Conservation (phyloP, 2,797 vertebrate genomes). For the Aselliscus stoliczkanus region DNA sequence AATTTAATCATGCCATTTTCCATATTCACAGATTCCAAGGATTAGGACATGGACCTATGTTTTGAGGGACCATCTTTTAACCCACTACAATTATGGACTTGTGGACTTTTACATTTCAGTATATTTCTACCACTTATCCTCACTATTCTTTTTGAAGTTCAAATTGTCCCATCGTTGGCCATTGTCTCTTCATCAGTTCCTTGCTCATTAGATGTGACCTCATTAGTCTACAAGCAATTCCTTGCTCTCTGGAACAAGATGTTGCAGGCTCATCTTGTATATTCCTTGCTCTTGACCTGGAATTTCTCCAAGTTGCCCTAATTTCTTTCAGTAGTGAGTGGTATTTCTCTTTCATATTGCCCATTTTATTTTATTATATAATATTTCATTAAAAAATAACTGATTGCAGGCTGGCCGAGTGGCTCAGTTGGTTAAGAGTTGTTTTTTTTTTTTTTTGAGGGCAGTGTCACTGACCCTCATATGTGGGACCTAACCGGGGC, state of each 20-base stretch:
- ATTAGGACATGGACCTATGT: not conserved
- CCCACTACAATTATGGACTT: not conserved
- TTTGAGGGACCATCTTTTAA: not conserved
- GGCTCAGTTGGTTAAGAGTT: no score
- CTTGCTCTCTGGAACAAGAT: not conserved
- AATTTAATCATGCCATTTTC: not conserved
- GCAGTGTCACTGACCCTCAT: no score
- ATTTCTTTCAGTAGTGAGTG: not conserved
- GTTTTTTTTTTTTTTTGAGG: no score
- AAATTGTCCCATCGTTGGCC: not conserved
- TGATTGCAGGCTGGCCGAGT: no score
- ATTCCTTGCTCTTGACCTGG: not conserved
- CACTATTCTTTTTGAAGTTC: not conserved
- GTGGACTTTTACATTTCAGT: not conserved
- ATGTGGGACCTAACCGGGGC: no score
- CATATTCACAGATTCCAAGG: not conserved
- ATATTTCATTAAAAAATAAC: not conserved
- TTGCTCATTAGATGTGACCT: not conserved
- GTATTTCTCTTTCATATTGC: not conserved
- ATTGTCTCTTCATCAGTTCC: not conserved
- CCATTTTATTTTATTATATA: not conserved
- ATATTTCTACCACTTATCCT: not conserved
- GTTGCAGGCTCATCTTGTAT: not conserved
- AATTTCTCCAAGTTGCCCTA: not conserved
- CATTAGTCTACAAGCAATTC: not conserved